phyloP scores from a whole-genome alignment of 2,888 invertebrate species.

The Phrixothrix hirtus region DNA sequence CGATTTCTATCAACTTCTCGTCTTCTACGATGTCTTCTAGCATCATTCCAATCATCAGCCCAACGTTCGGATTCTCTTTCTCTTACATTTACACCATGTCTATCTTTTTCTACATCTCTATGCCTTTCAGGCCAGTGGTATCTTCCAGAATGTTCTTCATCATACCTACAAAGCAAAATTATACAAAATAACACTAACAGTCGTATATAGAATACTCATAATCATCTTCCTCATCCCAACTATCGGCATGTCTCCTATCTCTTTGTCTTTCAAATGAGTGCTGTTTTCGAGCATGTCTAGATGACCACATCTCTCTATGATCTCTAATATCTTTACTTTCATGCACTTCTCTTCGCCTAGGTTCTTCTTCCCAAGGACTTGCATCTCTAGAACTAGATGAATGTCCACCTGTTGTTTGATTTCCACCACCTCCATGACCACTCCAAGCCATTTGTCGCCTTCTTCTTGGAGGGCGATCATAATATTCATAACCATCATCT shows the following conservation, averaged over 20 bases:
- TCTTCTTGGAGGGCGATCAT: conserved; percentile 50
- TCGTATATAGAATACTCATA: conserved; percentile 64
- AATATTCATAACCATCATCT: conserved; percentile 54
- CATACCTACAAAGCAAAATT: conserved; percentile 43
- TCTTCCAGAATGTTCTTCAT: conserved; percentile 48
- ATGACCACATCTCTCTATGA: conserved; percentile 56
- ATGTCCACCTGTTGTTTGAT: conserved; percentile 44
- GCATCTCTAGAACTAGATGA: conserved; percentile 77
- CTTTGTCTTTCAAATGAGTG: conserved; percentile 53
- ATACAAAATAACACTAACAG: not conserved
- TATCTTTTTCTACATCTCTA: conserved; percentile 43
- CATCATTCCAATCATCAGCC: conserved; percentile 45
- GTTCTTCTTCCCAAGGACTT: conserved; percentile 79
- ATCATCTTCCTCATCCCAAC: conserved; percentile 70
- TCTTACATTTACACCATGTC: conserved; percentile 37
- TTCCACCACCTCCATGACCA: conserved; percentile 20
- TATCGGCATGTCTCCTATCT: conserved; percentile 59
- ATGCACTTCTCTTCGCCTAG: conserved; percentile 52
- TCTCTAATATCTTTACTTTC: conserved; percentile 50
- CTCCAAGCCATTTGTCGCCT: conserved; percentile 35
- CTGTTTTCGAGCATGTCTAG: conserved; percentile 52
- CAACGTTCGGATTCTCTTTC: conserved; percentile 43
- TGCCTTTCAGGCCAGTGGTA: conserved; percentile 41
- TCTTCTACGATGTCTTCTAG: conserved; percentile 44
- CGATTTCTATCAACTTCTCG: conserved; percentile 51